These are phyloP conservation scores for Balaeniceps rex DNA, from an alignment of 2,113 vertebrate species.

Conservation along the genomic window DNA sequence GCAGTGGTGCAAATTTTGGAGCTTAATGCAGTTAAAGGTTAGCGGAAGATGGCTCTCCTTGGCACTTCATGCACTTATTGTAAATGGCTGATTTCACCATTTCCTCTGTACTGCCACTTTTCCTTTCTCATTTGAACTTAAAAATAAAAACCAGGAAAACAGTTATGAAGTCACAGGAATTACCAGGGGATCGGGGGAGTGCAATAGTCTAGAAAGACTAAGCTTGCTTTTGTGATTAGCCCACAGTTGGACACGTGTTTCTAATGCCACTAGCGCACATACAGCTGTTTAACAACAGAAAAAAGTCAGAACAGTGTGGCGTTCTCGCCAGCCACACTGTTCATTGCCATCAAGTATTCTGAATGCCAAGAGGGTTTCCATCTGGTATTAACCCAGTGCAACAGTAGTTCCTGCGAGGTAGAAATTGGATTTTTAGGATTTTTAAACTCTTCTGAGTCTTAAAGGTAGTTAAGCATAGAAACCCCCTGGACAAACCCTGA, in stretches of 20 bases:
- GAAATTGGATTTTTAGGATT: not conserved
- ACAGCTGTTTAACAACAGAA: not conserved
- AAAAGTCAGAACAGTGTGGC: accelerated
- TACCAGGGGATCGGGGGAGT: not conserved
- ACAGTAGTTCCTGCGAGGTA: not conserved
- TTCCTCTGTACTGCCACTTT: not conserved
- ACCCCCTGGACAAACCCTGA: not conserved
- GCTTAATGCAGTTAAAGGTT: not conserved
- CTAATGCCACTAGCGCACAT: not conserved
- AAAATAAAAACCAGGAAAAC: not conserved
- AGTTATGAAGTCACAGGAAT: not conserved
- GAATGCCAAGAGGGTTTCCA: not conserved
- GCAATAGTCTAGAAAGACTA: not conserved
- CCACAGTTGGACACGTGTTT: accelerated
- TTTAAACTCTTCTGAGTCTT: not conserved
- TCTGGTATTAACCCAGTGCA: not conserved
- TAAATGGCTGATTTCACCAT: not conserved
- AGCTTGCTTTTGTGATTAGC: not conserved
- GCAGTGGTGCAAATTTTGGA: not conserved
- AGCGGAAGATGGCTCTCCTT: not conserved
- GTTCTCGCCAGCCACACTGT: not conserved
- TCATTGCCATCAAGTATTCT: not conserved
- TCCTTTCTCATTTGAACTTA: not conserved
- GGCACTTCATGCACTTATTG: not conserved
- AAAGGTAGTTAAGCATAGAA: not conserved